A percentile compares a stretch with the other conserved stretches of the same genome.
Evolutionary conservation across 37 sponge, comb jelly and placozoan species (phyloP).

Genomic region (Aphrocallistes beatrix): DNA sequence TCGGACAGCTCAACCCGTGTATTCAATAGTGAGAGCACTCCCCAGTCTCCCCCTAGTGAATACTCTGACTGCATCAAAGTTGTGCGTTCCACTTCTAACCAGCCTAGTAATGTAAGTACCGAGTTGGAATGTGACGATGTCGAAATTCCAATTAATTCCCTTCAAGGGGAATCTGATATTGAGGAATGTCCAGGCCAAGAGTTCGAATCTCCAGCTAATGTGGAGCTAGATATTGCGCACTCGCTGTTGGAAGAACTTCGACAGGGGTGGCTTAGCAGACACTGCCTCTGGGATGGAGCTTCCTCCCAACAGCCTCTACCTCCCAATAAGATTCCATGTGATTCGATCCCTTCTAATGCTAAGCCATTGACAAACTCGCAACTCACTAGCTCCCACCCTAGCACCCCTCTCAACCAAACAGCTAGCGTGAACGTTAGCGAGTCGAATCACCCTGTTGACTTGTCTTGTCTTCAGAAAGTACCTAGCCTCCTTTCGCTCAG

Average conservation of each 20-base stretch:
- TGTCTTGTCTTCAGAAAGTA: not conserved
- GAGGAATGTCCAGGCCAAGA: too few relatives aligned
- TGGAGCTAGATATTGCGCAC: too few relatives aligned
- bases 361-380: not conserved
- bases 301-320: not conserved
- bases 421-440: not conserved
- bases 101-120: too few relatives aligned
- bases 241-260: not conserved
- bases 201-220: too few relatives aligned
- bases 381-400: not conserved
- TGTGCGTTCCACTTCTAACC: too few relatives aligned
- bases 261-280: not conserved
- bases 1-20: too few relatives aligned
- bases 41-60: too few relatives aligned
- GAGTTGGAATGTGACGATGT: too few relatives aligned
- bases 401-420: not conserved
- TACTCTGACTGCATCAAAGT: too few relatives aligned
- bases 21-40: too few relatives aligned
- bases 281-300: not conserved
- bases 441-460: not conserved
- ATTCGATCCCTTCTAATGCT: not conserved
- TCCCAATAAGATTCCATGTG: not conserved
- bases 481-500: not conserved
- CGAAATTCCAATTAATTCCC: too few relatives aligned
- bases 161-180: too few relatives aligned